Conservation (phyloP, 2,888 invertebrate genomes). For the Galerucella pusilla region DNA sequence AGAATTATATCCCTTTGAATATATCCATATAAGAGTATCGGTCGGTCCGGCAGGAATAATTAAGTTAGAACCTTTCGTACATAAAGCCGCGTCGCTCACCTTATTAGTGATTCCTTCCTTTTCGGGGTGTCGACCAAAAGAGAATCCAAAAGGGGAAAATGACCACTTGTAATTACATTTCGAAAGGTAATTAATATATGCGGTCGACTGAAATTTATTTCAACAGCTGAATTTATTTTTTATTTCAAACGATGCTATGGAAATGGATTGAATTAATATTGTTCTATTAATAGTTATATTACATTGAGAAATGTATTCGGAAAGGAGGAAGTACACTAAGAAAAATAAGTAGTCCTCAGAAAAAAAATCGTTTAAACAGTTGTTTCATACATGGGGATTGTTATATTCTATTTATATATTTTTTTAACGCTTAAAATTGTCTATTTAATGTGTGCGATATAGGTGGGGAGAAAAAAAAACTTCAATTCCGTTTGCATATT, state of each 20-base stretch:
- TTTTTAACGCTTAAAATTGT: neutral
- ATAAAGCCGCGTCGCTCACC: conserved; percentile 14
- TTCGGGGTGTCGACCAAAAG: conserved; percentile 12
- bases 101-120: conserved; percentile 24
- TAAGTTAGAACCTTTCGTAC: conserved; percentile 17
- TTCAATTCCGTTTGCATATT: conserved; percentile 18
- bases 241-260: neutral
- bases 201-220: neutral
- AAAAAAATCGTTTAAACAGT: no score
- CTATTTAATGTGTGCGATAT: neutral
- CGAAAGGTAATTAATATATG: neutral
- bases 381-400: no score
- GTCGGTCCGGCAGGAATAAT: conserved; percentile 14
- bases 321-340: no score
- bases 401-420: no score
- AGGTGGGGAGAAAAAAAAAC: neutral
- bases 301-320: no score
- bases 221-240: neutral
- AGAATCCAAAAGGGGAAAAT: conserved; percentile 17
- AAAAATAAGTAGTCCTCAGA: no score
- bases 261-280: neutral
- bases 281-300: neutral
- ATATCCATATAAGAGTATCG: conserved; percentile 2
- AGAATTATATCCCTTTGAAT: conserved; percentile 20
- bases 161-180: conserved; percentile 20